Evolutionary conservation across 2,888 invertebrate genomes (phyloP).

Genomic region (Pseudococcus longispinus): DNA sequence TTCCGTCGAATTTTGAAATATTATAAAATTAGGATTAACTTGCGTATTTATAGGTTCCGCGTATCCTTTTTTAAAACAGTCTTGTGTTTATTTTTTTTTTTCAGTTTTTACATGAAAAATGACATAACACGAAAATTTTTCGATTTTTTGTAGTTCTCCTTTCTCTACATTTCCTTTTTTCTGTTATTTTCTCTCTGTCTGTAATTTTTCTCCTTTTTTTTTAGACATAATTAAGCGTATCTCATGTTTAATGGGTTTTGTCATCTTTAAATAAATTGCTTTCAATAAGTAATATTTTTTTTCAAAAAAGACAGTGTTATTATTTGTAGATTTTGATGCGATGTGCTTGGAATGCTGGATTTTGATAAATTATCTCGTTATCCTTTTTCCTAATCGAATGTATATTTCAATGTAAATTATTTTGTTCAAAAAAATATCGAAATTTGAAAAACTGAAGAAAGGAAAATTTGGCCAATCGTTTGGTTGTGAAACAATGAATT

Average conservation of each 20-base stretch:
- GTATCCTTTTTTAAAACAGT: background rate
- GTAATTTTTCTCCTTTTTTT: background rate
- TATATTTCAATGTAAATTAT: no score
- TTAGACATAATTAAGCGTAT: constrained; percentile 36
- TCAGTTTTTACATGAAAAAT: constrained; percentile 21
- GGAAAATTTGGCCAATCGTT: no score
- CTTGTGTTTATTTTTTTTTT: background rate
- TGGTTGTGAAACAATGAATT: background rate
- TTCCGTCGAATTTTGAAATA: constrained; percentile 30
- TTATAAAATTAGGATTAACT: constrained; percentile 48
- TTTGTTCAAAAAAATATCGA: no score
- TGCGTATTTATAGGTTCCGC: constrained; percentile 42
- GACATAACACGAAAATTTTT: constrained; percentile 52
- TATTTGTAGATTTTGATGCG: background rate
- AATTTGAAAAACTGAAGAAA: no score
- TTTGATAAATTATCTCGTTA: no score
- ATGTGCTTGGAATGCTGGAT: no score
- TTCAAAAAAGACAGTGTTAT: background rate
- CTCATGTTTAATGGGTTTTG: constrained; percentile 23
- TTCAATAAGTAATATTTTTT: background rate
- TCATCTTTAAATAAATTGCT: constrained; percentile 40
- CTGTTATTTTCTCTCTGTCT: background rate
- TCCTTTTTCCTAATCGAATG: no score
- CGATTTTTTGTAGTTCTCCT: constrained; percentile 44
- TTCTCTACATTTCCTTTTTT: constrained; percentile 3